Base-by-base conservation (phyloP, 2,888 invertebrate genomes). In the Colletes collaris region DNA sequence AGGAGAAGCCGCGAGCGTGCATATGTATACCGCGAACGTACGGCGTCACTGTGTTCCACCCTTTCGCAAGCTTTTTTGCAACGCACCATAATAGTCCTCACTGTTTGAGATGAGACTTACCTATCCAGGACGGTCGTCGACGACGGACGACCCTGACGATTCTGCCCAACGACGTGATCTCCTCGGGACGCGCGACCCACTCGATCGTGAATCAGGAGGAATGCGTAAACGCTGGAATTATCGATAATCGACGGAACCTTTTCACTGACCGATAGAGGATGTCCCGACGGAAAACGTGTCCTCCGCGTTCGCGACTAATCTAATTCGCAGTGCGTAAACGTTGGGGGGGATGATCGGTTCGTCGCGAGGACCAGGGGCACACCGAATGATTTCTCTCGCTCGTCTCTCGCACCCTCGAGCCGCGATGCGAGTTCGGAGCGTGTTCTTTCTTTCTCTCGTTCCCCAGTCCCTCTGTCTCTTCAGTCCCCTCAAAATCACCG, bases 401-500 rank as follows among this genome's bases (percentile, higher is more conserved):
- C 64, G 37, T 58, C 49, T 53, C 73, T 49, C 73, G 65, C 76
- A 76, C 75, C 75, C 75, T 72, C 73, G 35, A 16, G 35, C 5
- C 35, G 62, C 56, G 55, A 67, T 81, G 65, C 78, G 81, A 76
- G 81, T 59, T 52, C 55, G 65, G 65, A 66, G 56, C 64, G 55
- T 49, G 53, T 71, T 52, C 52, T 69, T 46, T 56, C 55, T 62
- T 53, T 53, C 58, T 67, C 67, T 64, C 64, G 75, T 53, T 67
- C 70, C 72, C 56, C 44, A 5, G 50, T 56, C 63, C 67, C 63
- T 69, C 37, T 74, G 58, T 76, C 74, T 76, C 59, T 86, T 79
- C 82, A 81, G 83, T 82, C 83, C 82, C 86, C 84, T 83, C 73
- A 80, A 86, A 85, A 85, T 85, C 86, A 87, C 86, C 91, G 90